These are phyloP conservation scores for Cirrhinus mrigala DNA, from an alignment of 2,797 vertebrate genomes.

Conservation along the genomic window DNA sequence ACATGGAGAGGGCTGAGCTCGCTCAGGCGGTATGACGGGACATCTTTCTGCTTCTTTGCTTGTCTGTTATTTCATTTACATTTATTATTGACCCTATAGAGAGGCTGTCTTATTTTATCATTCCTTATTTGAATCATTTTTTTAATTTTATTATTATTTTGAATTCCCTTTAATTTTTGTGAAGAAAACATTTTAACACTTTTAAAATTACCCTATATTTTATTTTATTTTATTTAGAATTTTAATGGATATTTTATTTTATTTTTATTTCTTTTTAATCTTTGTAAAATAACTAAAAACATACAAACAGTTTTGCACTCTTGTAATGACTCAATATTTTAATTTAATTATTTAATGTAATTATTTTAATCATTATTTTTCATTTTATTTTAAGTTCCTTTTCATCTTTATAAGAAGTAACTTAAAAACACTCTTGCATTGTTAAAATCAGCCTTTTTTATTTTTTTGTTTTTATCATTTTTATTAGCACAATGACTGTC, in stretches of 20 bases:
- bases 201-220: not conserved
- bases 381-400: too few species aligned
- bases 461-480: too few species aligned
- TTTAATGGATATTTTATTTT: not conserved
- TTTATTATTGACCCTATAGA: not conserved
- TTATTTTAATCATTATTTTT: too few species aligned
- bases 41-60: conserved; percentile 21
- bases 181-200: not conserved
- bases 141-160: not conserved
- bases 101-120: not conserved
- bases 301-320: too few species aligned
- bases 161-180: not conserved
- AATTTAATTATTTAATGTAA: too few species aligned
- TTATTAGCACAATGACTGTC: too few species aligned
- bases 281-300: not conserved
- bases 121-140: too few species aligned
- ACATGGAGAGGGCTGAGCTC: conserved; percentile 44
- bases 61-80: not conserved
- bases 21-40: conserved; percentile 44
- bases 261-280: not conserved
- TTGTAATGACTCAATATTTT: not conserved
- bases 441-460: too few species aligned
- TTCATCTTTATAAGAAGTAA: too few species aligned
- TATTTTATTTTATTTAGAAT: not conserved
- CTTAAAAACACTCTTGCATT: too few species aligned